These are phyloP conservation scores for Gambusia yucatana DNA, from an alignment of 2,797 vertebrate genomes.

Conservation along the genomic window DNA sequence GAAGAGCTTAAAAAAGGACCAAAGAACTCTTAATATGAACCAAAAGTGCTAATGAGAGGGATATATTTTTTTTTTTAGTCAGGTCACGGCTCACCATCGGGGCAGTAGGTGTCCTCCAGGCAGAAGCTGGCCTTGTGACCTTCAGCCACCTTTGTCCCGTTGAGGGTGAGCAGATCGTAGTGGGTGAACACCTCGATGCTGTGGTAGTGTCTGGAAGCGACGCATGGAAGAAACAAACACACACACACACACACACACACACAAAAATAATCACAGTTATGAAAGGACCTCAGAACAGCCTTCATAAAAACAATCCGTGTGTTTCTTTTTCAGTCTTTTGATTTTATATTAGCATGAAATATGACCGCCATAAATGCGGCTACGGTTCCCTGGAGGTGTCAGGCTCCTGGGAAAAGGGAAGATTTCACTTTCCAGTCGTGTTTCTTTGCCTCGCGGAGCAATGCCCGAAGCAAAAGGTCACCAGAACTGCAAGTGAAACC, in stretches of 20 bases:
- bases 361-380: slow-evolving; percentile 23
- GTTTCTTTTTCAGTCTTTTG: neutral
- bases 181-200: slow-evolving; percentile 98
- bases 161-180: slow-evolving; percentile 94
- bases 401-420: slow-evolving; percentile 23
- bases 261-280: neutral
- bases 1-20: neutral
- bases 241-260: neutral
- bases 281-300: neutral
- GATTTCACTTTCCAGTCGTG: slow-evolving; percentile 36
- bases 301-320: neutral
- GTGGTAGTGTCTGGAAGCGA: slow-evolving; percentile 90
- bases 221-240: neutral
- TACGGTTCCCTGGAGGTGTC: slow-evolving; percentile 1
- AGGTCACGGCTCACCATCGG: slow-evolving; percentile 80
- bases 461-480: slow-evolving; percentile 43
- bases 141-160: slow-evolving; percentile 93
- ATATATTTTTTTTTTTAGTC: neutral
- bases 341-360: slow-evolving; percentile 12
- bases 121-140: slow-evolving; percentile 99
- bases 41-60: neutral
- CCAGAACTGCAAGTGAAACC: slow-evolving; percentile 37
- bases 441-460: slow-evolving; percentile 28
- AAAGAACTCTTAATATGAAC: neutral
- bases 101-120: slow-evolving; percentile 94